Base-by-base conservation (phyloP, 2,888 invertebrate genomes). In the Eupithecia tripunctaria region DNA sequence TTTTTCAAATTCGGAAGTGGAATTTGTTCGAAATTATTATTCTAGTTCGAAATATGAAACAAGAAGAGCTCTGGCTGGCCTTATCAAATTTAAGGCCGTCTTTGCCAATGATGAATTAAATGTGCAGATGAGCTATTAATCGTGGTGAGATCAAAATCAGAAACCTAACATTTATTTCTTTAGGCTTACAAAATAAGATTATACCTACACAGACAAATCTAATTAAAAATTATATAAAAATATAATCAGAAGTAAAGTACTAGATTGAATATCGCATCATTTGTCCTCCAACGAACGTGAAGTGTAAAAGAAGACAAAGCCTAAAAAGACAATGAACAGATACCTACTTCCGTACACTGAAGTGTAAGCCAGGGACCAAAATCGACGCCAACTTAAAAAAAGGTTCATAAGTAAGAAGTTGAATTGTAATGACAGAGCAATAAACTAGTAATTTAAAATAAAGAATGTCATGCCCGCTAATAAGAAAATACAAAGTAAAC, bases 1-100 rank as follows among this genome's bases (percentile, higher is more conserved):
- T 51, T 72, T 67, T 74, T 70, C 56, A 63, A 63, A 63, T 72
- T 70, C 68, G 74, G 72, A 75, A 75, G 72, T 70, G 47, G 38
- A 70, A 27, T 68, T 68, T 69, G 74, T 62, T 66, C 68, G 62
- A 71, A 63, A 63, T n/a, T 63, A 60, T 60, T 18, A 27, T 18
- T 27, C 18, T 60, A 60, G 29, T 60, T 60, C 60, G 29, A 60
- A 29, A 29, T 60, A 60, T 60, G 27, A 60, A 18, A 10, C 60
- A n/a, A 47, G n/a, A 47, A 47, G n/a, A 47, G 2, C n/a, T 43
- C 36, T 36, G 36, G 6, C n/a, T 21, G 21, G 12, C 12, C 4
- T 25, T 56, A 25, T 56, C 56, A 56, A 51, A 51, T 51, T 1
- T n/a, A 3, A 56, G 12, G 21, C 21, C 21, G 25, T 14, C 12